A percentile compares a stretch with the other conserved stretches of the same genome.
Evolutionary conservation across 2,113 vertebrate genomes (phyloP).

Genomic region (Pitta sordida): DNA sequence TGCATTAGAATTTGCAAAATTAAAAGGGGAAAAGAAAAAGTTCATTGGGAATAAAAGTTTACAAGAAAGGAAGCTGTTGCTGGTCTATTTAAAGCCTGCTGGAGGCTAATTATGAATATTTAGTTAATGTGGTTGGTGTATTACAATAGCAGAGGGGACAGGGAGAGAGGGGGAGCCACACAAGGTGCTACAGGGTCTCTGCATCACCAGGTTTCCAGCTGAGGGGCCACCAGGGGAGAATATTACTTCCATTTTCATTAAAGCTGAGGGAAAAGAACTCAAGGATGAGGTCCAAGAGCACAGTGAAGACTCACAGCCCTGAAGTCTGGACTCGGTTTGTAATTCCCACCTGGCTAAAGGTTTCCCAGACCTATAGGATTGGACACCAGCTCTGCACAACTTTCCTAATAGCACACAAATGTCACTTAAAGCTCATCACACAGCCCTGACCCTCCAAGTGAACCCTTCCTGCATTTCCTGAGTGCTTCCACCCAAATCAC

Average conservation of each 20-base stretch:
- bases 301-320: not conserved
- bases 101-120: not conserved
- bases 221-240: not conserved
- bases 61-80: not conserved
- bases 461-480: not conserved
- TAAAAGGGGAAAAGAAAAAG: not conserved
- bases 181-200: not conserved
- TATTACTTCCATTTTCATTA: not conserved
- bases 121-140: not conserved
- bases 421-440: not conserved
- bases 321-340: not conserved
- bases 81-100: not conserved
- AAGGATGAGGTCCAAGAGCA: not conserved
- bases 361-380: fast-evolving
- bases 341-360: not conserved
- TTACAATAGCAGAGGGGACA: not conserved
- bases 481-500: not conserved
- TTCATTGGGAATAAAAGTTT: not conserved
- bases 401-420: not conserved
- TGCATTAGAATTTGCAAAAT: not conserved
- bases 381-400: not conserved
- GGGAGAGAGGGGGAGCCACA: not conserved
- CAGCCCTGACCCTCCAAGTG: fast-evolving
- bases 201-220: not conserved
- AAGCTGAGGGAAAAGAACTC: not conserved